Base-by-base conservation (phyloP, 2,888 invertebrate genomes). In the Micoletzkya japonica region DNA sequence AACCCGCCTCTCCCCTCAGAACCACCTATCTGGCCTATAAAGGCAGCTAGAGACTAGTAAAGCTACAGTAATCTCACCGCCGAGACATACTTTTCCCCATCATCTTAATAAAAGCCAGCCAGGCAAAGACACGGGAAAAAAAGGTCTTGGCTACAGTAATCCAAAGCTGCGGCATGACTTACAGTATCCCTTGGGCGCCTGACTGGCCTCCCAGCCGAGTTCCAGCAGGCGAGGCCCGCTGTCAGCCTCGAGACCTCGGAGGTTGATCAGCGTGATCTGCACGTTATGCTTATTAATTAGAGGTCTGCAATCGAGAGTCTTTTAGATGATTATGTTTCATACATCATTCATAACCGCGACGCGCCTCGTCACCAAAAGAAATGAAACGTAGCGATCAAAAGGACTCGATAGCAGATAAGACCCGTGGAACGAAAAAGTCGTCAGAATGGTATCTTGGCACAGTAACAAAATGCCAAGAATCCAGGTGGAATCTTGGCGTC, bases 161-260 rank as follows among this genome's bases (percentile, higher is more conserved):
- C n/a, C n/a, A n/a, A n/a, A n/a, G n/a, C n/a, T n/a, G n/a, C n/a
- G n/a, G n/a, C n/a, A n/a, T n/a, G n/a, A 72, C 81, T 72, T 57
- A 81, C 81, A 79, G 67, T 76, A 77, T 67, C 76, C 77, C 50
- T 74, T 75, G 2, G 78, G 77, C 10, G 78, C 77, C 14, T 73
- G 68, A 49, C 75, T 73, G 6, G 73, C 75, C 60, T 76, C 76
- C 37, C 69, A 74, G 17, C 81, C 81, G 3, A 70, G 72, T 70
- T 81, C 81, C 36, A 74, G 61, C 20, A 76, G 57, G 2, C 74
- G 68, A 7, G 68, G 50, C 10, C 69, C 66, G n/a, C 59, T 30
- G 2, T 26, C 49, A 1, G 72, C 60, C 44, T 74, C 63, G 14
- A 72, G 61, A n/a, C 72, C 58, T 0, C 70, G 58, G 36, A 78